Evolutionary conservation across 2,113 vertebrate species (phyloP).

Genomic region (Leuciscus idus): DNA sequence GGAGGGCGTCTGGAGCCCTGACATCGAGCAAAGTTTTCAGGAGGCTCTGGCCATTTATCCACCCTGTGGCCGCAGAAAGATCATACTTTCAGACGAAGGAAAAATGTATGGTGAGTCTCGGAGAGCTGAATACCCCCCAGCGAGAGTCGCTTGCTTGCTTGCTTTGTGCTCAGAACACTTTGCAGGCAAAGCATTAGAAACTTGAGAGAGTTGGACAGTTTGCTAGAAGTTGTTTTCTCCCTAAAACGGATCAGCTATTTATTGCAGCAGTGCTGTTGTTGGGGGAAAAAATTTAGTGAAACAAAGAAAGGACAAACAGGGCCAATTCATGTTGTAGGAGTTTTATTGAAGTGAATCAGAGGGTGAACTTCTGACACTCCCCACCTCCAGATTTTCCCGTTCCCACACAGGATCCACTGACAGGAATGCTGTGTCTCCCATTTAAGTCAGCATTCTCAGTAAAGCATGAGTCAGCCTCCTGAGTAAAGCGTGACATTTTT

Average conservation of each 20-base stretch:
- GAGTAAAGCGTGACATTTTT: neutral
- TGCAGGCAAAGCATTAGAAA: neutral
- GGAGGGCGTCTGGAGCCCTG: constrained; percentile 95
- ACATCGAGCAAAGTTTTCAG: constrained; percentile 98
- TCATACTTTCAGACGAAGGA: constrained; percentile 96
- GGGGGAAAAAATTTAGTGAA: neutral
- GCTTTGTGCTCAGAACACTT: neutral
- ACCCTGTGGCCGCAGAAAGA: constrained; percentile 93
- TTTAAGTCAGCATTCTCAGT: constrained; percentile 33
- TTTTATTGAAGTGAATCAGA: neutral
- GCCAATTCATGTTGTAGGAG: neutral
- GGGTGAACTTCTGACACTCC: constrained; percentile 4
- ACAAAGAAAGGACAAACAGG: neutral
- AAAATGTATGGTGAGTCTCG: constrained; percentile 95
- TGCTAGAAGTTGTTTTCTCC: neutral
- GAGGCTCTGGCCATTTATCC: constrained; percentile 96
- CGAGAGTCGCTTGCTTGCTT: neutral
- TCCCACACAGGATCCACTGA: constrained; percentile 6
- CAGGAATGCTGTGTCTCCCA: constrained; percentile 27
- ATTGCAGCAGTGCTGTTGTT: neutral
- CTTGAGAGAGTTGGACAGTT: neutral
- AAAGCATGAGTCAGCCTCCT: constrained; percentile 29
- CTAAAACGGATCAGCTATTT: neutral
- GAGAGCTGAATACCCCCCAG: neutral
- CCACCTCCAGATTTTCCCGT: constrained; percentile 12